phyloP scores from a whole-genome alignment of 2,113 vertebrate genomes.

The Cromileptes altivelis region DNA sequence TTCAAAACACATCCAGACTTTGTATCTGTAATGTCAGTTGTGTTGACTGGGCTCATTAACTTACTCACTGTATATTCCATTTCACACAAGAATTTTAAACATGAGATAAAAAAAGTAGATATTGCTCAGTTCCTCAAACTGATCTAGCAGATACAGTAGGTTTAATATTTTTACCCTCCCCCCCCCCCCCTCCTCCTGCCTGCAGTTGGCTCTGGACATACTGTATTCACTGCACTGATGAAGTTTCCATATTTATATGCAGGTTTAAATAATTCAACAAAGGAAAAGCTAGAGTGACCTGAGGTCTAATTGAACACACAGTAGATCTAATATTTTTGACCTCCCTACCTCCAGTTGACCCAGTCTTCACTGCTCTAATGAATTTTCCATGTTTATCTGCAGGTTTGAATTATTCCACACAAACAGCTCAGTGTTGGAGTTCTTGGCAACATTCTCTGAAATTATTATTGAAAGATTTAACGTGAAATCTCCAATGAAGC shows the following conservation, averaged over 20 bases:
- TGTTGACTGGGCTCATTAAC: conserved; percentile 23
- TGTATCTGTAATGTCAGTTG: conserved; percentile 12
- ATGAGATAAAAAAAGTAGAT: conserved; percentile 10
- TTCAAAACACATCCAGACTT: neutral
- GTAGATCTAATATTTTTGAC: conserved; percentile 27
- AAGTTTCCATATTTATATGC: conserved; percentile 49
- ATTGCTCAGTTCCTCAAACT: neutral
- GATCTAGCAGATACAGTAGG: conserved; percentile 12
- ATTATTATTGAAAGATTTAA: neutral
- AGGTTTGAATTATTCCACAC: neutral
- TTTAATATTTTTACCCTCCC: conserved; percentile 2
- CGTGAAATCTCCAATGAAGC: neutral
- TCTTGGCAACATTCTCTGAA: neutral
- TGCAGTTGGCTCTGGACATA: neutral
- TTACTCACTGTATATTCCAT: conserved; percentile 32
- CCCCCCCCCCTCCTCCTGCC: neutral
- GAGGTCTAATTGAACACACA: conserved; percentile 10
- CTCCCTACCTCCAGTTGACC: conserved; percentile 10
- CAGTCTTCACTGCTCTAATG: conserved; percentile 18
- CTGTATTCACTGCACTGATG: conserved; percentile 18
- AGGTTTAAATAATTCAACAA: conserved; percentile 43
- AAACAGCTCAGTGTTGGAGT: neutral
- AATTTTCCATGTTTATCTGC: conserved; percentile 16
- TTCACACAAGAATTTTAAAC: conserved; percentile 30
- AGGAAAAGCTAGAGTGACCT: conserved; percentile 23